Evolutionary conservation across 2,797 vertebrate species (phyloP), one percentile per base, ranked within the genome.

Genomic region (Mionectes olivaceus): DNA sequence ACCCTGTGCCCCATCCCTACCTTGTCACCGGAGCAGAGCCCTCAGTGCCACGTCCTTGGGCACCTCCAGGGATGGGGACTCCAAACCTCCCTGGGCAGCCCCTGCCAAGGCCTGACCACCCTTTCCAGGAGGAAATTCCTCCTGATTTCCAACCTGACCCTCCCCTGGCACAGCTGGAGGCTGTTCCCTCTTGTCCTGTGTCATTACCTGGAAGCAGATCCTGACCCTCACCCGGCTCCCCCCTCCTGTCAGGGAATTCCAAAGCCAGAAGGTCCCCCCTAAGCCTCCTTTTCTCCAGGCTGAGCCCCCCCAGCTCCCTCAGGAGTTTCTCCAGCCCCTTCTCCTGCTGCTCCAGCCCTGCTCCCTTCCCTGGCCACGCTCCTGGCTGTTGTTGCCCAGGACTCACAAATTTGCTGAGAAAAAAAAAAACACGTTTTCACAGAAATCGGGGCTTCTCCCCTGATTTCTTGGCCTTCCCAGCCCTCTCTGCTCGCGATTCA

Each of bases 1-100:
- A 0, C 32, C 32, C 5, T 32, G 43, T 9, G 32, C 0, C 11
- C 0, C 1, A 9, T 10, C 10, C 5, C 16, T 2, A 2, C 7
- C 9, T 7, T n/a, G 10, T 2, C 46, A 22, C 46, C 23, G 12
- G 37, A 39, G 39, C 23, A 47, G 46, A 24, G 46, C 56, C 27
- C 6, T 28, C 28, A 1, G 11, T 22, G 59, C 13, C 39, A 19
- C 1, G 19, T 22, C 55, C 35, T 8, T 0, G 2, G 71, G 13
- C 13, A 9, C 11, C 13, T 47, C 41, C 64, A 33, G 21, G 24
- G 2, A 1, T 18, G 27, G 70, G 7, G 0, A 41, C 13, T 33
- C 44, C 27, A 22, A 30, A 23, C 39, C 39, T 63, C 60, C 60
- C 39, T 63, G 60, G 25, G 57, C 59, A 60, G 57, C 35, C 35